Percentiles rank a stretch among this genome's conserved stretches.
Evolutionary conservation across 2,113 vertebrate genomes (phyloP).

Genomic region (Mellivora capensis): DNA sequence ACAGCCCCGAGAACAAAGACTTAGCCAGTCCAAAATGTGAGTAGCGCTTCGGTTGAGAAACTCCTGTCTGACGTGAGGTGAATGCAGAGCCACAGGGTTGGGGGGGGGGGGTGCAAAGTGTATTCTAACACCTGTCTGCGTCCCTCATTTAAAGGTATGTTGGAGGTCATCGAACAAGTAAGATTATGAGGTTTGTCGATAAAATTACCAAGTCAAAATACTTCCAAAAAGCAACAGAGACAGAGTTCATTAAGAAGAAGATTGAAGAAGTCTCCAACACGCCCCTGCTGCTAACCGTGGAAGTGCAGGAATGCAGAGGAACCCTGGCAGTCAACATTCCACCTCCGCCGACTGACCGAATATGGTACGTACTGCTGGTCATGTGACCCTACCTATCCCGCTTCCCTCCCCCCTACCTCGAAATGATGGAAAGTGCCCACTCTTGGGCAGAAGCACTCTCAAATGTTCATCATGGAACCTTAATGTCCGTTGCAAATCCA

Average conservation of each 20-base stretch:
- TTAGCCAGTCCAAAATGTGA: not conserved
- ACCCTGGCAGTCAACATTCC: conserved; percentile 97
- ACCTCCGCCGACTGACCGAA: conserved; percentile 96
- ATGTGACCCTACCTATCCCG: not conserved
- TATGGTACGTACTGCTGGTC: conserved; percentile 88
- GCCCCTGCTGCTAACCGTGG: conserved; percentile 95
- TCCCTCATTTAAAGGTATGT: conserved; percentile 84
- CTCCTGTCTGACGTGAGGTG: not conserved
- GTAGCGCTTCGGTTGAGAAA: not conserved
- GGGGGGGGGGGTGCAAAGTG: not conserved
- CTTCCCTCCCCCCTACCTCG: no score
- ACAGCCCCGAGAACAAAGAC: not conserved
- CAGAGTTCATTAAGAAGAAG: conserved; percentile 99
- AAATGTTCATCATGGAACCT: not conserved
- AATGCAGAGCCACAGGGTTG: not conserved
- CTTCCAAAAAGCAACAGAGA: conserved; percentile 99
- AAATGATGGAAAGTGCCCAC: not conserved
- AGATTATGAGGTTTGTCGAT: conserved; percentile 99
- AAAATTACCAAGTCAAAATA: conserved; percentile 99
- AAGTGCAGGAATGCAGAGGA: conserved; percentile 96
- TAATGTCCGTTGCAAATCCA: not conserved
- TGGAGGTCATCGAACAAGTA: conserved; percentile 94
- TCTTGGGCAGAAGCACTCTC: not conserved
- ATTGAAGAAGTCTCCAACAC: conserved; percentile 99
- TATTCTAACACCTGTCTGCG: not conserved